Conservation (phyloP, 2,888 invertebrate species). For the Pristionchus fissidentatus region DNA sequence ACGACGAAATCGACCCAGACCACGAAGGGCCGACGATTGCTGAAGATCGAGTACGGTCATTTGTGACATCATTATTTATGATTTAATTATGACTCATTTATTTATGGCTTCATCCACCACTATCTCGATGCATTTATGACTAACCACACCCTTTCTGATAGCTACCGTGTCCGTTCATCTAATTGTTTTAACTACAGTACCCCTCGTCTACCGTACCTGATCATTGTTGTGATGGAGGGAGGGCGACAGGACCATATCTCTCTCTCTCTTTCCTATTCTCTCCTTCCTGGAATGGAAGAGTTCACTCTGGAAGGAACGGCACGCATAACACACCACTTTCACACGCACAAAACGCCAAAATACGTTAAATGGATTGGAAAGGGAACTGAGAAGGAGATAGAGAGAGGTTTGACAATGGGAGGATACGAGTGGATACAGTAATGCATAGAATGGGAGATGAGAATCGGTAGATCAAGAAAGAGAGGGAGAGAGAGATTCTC, state of each 20-base stretch:
- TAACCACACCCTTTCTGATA: too few species aligned
- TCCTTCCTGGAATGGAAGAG: too few species aligned
- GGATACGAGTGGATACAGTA: too few species aligned
- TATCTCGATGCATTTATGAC: too few species aligned
- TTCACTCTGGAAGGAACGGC: too few species aligned
- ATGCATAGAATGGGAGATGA: too few species aligned
- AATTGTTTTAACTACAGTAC: conserved; percentile 77
- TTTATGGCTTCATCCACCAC: too few species aligned
- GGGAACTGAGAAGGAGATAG: background rate
- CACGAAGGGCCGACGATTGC: conserved; percentile 37
- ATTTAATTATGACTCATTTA: too few species aligned
- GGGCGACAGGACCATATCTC: background rate
- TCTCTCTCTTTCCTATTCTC: background rate
- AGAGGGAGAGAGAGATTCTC: background rate
- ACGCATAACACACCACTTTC: too few species aligned
- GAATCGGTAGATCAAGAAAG: background rate
- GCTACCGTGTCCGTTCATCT: too few species aligned
- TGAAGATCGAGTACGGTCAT: background rate
- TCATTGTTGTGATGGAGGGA: conserved; percentile 23
- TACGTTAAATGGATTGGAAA: background rate
- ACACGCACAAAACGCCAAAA: background rate
- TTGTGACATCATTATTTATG: background rate
- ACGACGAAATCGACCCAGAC: conserved; percentile 43
- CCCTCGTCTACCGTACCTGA: background rate
- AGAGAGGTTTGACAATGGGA: background rate